Base-by-base conservation (phyloP, 1,140 invertebrate genomes). In the Ceratina calcarata region DNA sequence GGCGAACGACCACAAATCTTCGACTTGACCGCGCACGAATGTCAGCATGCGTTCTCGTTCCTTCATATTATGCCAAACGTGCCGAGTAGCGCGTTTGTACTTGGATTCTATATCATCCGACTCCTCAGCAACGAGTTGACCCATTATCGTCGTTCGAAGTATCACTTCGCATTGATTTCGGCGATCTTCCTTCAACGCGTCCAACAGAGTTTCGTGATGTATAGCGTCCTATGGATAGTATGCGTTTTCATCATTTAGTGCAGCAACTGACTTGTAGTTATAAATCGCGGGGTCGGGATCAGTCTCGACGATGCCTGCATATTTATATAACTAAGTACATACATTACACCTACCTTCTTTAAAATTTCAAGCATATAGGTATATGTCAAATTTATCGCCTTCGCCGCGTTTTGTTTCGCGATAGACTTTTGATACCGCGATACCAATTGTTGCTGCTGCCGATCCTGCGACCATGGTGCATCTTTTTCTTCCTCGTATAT, bases 81-180 rank as follows among this genome's bases (percentile, higher is more conserved):
- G 91, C 27, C 91, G 88, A 67, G 94, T 93, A 68, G 95, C 87
- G 68, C 89, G 91, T 82, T 93, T 94, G 83, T 94, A 95, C 77
- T 94, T 94, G 37, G 93, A 90, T 73, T 94, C 94, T 53, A 94
- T 92, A 79, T 95, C 94, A 37, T 95, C 93, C 1, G 95, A 88
- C 86, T 95, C 94, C 86, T 95, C 94, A 73, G 94, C 92, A 0
- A 94, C 95, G 3, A 95, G 86, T 87, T 95, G 95, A 2, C 95
- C 95, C 90, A 95, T 94, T 83, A 94, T 91, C 0, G 94, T 95
- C 1, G 94, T 93, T 58, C 92, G 93, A 76, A 94, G 90, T 81
- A 96, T 92, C 75, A 95, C 92, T 82, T 93, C 93, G 12, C 94
- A 93, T 88, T 95, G 95, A 15, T 91, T 92, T 24, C 90, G 87